phyloP scores from a whole-genome alignment of 1,140 invertebrate species.

The Leptestheria dahalacensis region DNA sequence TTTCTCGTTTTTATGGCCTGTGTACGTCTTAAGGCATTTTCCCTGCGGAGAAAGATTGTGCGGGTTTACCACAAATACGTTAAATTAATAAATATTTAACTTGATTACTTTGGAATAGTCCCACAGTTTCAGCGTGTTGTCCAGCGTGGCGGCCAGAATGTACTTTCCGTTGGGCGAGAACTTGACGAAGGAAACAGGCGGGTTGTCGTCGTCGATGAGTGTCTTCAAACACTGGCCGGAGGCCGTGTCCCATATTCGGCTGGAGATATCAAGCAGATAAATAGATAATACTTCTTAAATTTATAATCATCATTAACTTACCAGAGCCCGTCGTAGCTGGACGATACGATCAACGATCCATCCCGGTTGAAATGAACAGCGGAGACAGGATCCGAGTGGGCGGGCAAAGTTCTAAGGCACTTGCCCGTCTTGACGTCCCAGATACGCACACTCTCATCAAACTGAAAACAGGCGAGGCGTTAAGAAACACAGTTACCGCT shows the following conservation, averaged over 20 bases:
- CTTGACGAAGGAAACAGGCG: slow-evolving; percentile 98
- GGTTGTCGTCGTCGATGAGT: slow-evolving; percentile 90
- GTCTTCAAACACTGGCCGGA: slow-evolving; percentile 99
- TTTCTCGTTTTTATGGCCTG: slow-evolving; percentile 96
- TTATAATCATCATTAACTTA: slow-evolving; percentile 30
- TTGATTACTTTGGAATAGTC: slow-evolving; percentile 78
- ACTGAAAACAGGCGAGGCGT: slow-evolving; percentile 36
- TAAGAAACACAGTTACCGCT: neutral
- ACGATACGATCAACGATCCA: slow-evolving; percentile 93
- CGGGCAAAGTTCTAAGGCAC: slow-evolving; percentile 94
- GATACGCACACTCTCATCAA: slow-evolving; percentile 97
- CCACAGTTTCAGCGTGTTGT: slow-evolving; percentile 97
- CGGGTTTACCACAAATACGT: no score
- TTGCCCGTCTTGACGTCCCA: slow-evolving; percentile 99
- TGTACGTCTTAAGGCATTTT: slow-evolving; percentile 94
- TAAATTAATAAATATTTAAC: slow-evolving; percentile 16
- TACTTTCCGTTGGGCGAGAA: slow-evolving; percentile 99
- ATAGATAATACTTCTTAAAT: neutral
- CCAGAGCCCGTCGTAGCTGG: slow-evolving; percentile 98
- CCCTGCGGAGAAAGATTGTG: slow-evolving; percentile 34
- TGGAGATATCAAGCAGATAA: no score
- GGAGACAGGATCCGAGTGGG: slow-evolving; percentile 98
- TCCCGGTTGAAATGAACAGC: slow-evolving; percentile 97
- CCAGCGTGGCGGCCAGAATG: slow-evolving; percentile 91
- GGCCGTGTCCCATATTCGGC: slow-evolving; percentile 98